Evolutionary conservation across 2,113 vertebrate genomes (phyloP), one percentile per base, ranked within the genome.

Genomic region (Pachyramphus minor): DNA sequence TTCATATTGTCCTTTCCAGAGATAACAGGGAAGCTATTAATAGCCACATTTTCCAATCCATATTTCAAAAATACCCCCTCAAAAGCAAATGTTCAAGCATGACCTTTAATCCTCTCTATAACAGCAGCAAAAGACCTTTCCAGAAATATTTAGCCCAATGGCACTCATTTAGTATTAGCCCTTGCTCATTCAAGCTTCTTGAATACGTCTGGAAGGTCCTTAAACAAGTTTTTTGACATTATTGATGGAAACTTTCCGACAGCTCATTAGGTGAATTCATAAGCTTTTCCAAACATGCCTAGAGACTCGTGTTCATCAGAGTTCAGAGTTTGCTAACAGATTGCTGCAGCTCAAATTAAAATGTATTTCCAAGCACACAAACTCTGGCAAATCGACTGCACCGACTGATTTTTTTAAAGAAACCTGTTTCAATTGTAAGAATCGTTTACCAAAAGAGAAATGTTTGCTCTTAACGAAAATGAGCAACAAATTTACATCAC

Each of bases 311-410:
- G 75, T n/a, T 93, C 84, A 78, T 74, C 91, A 56, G 90, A 82
- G 63, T 60, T 95, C 94, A 73, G 44, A n/a, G 77, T 62, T 71
- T 78, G 87, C 85, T 92, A 96, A 87, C 91, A 92, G 86, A 97
- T 90, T 90, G 93, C 77, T 92, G 73, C 69, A 87, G 75, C 66
- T 94, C 67, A 92, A 95, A 97, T 95, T 96, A 96, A 97, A 96
- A 91, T 63, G 67, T 37, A 68, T 89, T 94, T 82, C 84, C 31
- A 72, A 90, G 74, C 78, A 91, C 41, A 92, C 37, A 62, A 89
- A 37, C 87, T 84, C 90, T 60, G 84, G n/a, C 86, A 95, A 96
- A 90, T 93, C 37, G 89, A 96, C 84, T 33, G 41, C 12, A 37
- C 42, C 41, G 69, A 58, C 5, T 64, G 58, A 91, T 91, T 68